Conservation (phyloP, 1,140 invertebrate genomes). For the Holotrichia oblita region DNA sequence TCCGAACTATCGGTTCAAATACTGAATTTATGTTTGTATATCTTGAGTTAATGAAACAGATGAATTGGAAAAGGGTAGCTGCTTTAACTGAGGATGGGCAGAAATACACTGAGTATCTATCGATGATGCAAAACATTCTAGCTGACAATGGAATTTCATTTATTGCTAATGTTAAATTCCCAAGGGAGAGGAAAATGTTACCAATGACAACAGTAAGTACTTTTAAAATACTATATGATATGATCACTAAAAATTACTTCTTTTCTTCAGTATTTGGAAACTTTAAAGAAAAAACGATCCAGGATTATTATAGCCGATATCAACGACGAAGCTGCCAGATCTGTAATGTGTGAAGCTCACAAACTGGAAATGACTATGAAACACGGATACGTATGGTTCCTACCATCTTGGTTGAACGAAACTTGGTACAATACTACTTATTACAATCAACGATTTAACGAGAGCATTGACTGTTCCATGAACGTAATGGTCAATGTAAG, state of each 20-base stretch:
- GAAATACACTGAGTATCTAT: constrained; percentile 83
- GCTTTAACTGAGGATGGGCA: constrained; percentile 82
- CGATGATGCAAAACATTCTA: constrained; percentile 73
- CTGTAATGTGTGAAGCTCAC: constrained; percentile 81
- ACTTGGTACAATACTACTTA: constrained; percentile 75
- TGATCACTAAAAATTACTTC: not conserved
- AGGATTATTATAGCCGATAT: constrained; percentile 86
- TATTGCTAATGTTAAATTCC: constrained; percentile 77
- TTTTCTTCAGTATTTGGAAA: constrained; percentile 71
- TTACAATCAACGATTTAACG: constrained; percentile 64
- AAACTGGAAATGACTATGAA: constrained; percentile 72
- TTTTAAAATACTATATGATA: not conserved
- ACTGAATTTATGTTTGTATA: constrained; percentile 79
- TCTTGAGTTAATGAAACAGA: constrained; percentile 69
- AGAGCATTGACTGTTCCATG: constrained; percentile 70
- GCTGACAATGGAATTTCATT: constrained; percentile 72
- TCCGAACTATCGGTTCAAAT: constrained; percentile 84
- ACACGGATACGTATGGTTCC: constrained; percentile 84
- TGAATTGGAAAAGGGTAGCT: constrained; percentile 77
- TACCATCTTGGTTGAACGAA: constrained; percentile 76
- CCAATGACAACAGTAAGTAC: constrained; percentile 56
- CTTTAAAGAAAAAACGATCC: constrained; percentile 71
- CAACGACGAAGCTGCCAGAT: constrained; percentile 71
- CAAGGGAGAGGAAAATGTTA: constrained; percentile 60
- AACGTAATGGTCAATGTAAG: constrained; percentile 68